Evolutionary conservation across 2,888 invertebrate species (phyloP).

Genomic region (Archips crataeganus): DNA sequence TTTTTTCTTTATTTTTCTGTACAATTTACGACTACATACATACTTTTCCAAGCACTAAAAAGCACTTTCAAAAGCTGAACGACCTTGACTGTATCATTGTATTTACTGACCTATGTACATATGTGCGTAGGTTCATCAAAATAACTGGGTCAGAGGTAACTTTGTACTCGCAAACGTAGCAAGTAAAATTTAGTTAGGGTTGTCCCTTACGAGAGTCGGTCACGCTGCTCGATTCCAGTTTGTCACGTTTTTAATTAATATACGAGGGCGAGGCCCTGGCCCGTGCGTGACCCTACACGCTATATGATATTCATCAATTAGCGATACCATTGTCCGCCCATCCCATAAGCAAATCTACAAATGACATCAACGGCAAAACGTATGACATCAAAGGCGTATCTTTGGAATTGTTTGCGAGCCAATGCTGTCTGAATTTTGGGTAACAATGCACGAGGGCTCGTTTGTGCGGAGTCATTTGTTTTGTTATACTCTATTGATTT

Average conservation of each 20-base stretch:
- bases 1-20: too few species aligned
- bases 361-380: slow-evolving; percentile 12
- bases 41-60: too few species aligned
- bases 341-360: slow-evolving; percentile 38
- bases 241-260: slow-evolving; percentile 84
- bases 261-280: slow-evolving; percentile 70
- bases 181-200: slow-evolving; percentile 39
- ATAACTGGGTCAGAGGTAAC: slow-evolving; percentile 1
- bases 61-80: not conserved
- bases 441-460: not conserved
- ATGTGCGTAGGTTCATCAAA: not conserved
- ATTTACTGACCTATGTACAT: not conserved
- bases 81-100: not conserved
- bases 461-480: not conserved
- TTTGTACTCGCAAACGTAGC: not conserved
- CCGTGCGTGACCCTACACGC: slow-evolving; percentile 63
- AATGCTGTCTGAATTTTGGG: slow-evolving; percentile 4
- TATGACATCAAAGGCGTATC: slow-evolving; percentile 22
- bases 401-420: slow-evolving; percentile 7
- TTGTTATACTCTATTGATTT: not conserved
- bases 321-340: slow-evolving; percentile 50
- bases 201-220: slow-evolving; percentile 57
- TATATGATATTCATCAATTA: slow-evolving; percentile 75
- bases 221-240: slow-evolving; percentile 70
- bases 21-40: too few species aligned